These are phyloP conservation scores for Drosophila bipectinata DNA, from an alignment of 1,140 invertebrate species.

Conservation along the genomic window DNA sequence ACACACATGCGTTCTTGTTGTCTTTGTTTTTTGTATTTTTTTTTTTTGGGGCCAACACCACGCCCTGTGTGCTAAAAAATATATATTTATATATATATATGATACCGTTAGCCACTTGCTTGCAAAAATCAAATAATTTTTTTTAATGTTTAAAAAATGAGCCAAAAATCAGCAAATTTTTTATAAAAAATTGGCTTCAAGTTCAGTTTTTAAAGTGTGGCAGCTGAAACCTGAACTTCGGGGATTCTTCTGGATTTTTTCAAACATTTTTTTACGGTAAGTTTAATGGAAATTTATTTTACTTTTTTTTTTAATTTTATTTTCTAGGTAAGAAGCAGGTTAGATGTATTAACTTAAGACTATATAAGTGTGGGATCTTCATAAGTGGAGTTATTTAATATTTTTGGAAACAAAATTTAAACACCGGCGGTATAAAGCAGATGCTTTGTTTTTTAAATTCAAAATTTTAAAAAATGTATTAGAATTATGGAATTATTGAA, in stretches of 20 bases:
- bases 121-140: neutral
- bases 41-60: neutral
- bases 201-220: too few relatives aligned
- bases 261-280: neutral
- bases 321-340: neutral
- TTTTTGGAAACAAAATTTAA: too few relatives aligned
- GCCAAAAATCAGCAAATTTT: neutral
- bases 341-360: neutral
- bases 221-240: too few relatives aligned
- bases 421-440: too few relatives aligned
- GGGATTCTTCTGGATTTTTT: neutral
- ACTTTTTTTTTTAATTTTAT: neutral
- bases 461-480: too few relatives aligned
- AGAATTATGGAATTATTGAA: too few relatives aligned
- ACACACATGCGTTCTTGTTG: neutral
- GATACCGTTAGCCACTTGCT: conserved; percentile 6
- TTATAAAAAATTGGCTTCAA: neutral
- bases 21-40: neutral
- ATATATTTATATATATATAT: neutral
- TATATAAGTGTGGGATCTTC: too few relatives aligned
- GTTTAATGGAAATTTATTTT: neutral
- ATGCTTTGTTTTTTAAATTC: too few relatives aligned
- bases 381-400: too few relatives aligned
- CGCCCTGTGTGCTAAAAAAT: neutral
- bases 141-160: neutral